Conservation (phyloP, 2,113 vertebrate genomes). For the Hucho hucho region DNA sequence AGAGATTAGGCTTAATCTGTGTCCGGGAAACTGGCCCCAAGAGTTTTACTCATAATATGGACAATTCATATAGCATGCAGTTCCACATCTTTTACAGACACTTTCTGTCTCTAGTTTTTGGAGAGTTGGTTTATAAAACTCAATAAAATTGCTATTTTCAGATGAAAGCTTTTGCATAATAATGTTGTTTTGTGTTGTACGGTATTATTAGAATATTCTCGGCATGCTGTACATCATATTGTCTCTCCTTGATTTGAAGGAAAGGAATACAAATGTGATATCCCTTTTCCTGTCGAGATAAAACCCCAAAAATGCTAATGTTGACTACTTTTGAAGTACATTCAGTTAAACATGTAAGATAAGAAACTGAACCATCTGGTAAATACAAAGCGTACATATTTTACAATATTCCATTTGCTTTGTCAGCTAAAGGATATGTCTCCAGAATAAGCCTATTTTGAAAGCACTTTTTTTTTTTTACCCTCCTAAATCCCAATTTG, state of each 20-base stretch:
- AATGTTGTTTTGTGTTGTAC: not conserved
- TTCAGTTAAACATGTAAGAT: slow-evolving; percentile 40
- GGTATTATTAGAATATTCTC: not conserved
- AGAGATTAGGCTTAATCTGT: too few relatives aligned
- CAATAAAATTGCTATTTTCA: too few relatives aligned
- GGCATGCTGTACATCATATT: not conserved
- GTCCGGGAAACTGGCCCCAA: too few relatives aligned
- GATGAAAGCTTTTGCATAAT: not conserved
- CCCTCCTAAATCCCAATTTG: slow-evolving; percentile 42
- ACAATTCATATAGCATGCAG: too few relatives aligned
- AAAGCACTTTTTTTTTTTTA: slow-evolving; percentile 10
- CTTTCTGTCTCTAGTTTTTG: too few relatives aligned
- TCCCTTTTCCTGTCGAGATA: not conserved
- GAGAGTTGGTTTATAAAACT: too few relatives aligned
- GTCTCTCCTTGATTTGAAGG: not conserved
- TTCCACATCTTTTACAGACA: too few relatives aligned
- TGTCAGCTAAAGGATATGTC: slow-evolving; percentile 44
- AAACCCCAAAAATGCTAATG: slow-evolving; percentile 23
- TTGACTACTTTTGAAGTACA: slow-evolving; percentile 29
- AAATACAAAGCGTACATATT: slow-evolving; percentile 28
- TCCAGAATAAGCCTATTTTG: slow-evolving; percentile 38
- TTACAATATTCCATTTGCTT: slow-evolving; percentile 43
- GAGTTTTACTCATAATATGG: too few relatives aligned
- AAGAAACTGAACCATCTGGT: slow-evolving; percentile 28
- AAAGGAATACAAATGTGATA: not conserved